phyloP scores from a whole-genome alignment of 2,113 vertebrate genomes.

The Ammospiza caudacuta region DNA sequence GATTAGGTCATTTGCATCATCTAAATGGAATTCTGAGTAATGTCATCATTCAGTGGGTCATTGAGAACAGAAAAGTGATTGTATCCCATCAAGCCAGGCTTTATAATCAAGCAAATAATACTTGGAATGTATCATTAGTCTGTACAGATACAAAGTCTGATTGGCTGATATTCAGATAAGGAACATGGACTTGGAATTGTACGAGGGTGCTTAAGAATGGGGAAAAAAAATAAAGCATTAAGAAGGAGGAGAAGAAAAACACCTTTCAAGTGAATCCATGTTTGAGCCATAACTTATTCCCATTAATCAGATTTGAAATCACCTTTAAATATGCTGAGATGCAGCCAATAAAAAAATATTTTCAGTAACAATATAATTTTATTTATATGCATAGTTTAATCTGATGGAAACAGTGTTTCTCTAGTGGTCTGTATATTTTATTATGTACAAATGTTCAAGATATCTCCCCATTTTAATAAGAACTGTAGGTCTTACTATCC shows the following conservation, averaged over 20 bases:
- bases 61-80: conserved; percentile 63
- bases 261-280: not conserved
- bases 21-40: conserved; percentile 62
- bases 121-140: conserved; percentile 28
- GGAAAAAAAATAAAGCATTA: not conserved
- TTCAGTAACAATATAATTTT: not conserved
- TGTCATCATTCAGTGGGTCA: conserved; percentile 1
- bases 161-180: conserved; percentile 8
- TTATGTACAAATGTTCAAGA: not conserved
- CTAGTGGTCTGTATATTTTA: not conserved
- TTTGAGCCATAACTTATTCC: not conserved
- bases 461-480: not conserved
- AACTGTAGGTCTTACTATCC: not conserved
- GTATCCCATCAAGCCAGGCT: conserved; percentile 60
- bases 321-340: not conserved
- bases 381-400: not conserved
- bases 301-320: not conserved
- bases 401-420: not conserved
- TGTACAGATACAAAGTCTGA: not conserved
- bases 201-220: not conserved
- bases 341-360: not conserved
- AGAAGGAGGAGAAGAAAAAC: not conserved
- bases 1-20: conserved; percentile 61
- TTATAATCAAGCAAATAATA: conserved; percentile 65
- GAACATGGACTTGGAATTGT: not conserved